A percentile compares a stretch with the other conserved stretches of the same genome.
Evolutionary conservation across 1,140 invertebrate genomes (phyloP).

Genomic region (Brachionus asplanchnoidis): DNA sequence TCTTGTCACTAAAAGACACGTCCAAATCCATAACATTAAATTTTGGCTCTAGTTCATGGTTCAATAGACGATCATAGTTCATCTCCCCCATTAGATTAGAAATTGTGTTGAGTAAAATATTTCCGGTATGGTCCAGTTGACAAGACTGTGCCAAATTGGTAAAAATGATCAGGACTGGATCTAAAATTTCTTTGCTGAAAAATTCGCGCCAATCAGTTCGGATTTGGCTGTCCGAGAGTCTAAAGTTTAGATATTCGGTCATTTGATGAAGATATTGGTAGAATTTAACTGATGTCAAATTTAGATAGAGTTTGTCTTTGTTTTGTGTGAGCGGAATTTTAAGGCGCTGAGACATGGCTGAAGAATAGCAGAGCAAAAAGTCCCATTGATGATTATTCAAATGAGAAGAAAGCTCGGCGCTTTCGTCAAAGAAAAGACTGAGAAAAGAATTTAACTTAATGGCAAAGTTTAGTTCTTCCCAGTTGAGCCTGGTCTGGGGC

Average conservation of each 20-base stretch:
- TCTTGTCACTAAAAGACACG: slow-evolving; percentile 46
- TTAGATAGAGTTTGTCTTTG: neutral
- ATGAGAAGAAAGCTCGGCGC: neutral
- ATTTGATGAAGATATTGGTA: neutral
- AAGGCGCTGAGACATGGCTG: neutral
- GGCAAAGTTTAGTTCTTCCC: neutral
- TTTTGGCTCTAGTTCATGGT: slow-evolving; percentile 50
- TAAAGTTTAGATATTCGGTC: neutral
- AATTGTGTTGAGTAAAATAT: slow-evolving; percentile 24
- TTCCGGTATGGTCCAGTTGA: slow-evolving; percentile 42
- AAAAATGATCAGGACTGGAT: slow-evolving; percentile 2
- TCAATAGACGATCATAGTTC: slow-evolving; percentile 46
- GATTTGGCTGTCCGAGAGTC: neutral
- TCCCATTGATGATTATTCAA: slow-evolving; percentile 14
- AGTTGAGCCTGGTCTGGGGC: neutral
- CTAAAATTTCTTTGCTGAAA: slow-evolving; percentile 22
- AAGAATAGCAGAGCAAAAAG: slow-evolving; percentile 29
- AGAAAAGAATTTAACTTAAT: neutral
- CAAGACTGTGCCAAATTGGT: slow-evolving; percentile 53
- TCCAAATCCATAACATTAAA: slow-evolving; percentile 49
- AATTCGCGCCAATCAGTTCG: neutral
- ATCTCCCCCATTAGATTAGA: slow-evolving; percentile 46
- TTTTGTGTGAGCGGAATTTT: neutral
- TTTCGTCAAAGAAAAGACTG: neutral
- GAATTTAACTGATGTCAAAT: neutral